Conservation (phyloP, 92 coral and sea anemone genomes). For the Umimayanthus kanabou region DNA sequence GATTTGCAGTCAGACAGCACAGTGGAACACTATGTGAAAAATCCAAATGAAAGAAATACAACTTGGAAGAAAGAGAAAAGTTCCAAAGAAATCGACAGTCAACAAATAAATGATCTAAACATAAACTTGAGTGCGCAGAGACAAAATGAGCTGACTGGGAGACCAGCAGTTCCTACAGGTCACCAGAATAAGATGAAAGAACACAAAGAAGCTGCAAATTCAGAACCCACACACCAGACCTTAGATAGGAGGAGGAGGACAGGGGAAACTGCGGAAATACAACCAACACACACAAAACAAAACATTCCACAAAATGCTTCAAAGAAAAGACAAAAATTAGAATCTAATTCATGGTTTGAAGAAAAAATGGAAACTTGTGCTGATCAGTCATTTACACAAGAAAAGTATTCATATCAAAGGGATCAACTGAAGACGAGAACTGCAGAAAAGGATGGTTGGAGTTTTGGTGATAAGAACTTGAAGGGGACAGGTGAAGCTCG, state of each 20-base stretch:
- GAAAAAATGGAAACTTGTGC: not conserved
- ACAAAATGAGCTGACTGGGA: not conserved
- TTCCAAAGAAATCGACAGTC: not conserved
- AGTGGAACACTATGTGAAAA: not conserved
- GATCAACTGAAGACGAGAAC: not conserved
- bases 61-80: not conserved
- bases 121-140: not conserved
- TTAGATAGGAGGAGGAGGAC: not conserved
- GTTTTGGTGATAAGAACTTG: not conserved
- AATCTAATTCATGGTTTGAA: slow-evolving; percentile 4
- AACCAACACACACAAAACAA: not conserved
- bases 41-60: not conserved
- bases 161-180: not conserved
- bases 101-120: not conserved
- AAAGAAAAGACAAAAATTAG: not conserved
- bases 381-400: not conserved
- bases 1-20: not conserved
- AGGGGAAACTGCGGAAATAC: not conserved
- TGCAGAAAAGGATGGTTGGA: not conserved
- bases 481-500: not conserved
- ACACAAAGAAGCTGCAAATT: not conserved
- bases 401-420: not conserved
- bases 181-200: not conserved
- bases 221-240: not conserved
- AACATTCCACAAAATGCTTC: not conserved